Conservation (phyloP, 2,797 vertebrate genomes). For the Mycteria americana region DNA sequence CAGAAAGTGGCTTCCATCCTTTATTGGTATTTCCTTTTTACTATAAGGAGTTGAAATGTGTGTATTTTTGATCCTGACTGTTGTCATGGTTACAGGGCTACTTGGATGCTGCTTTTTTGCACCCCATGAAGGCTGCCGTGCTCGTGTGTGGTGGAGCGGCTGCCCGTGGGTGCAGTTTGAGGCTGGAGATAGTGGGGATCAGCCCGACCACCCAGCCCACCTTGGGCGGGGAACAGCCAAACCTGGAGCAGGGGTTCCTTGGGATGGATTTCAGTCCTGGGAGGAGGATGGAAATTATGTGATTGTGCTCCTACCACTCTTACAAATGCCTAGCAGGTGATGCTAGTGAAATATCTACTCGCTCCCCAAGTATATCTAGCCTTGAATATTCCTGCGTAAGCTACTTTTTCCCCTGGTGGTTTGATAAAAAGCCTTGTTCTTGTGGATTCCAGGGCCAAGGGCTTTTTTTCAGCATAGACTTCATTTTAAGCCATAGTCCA, state of each 20-base stretch:
- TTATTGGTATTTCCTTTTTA: conserved; percentile 35
- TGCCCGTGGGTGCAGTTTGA: background rate
- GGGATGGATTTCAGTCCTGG: background rate
- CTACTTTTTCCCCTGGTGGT: background rate
- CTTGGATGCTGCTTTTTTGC: conserved; percentile 16
- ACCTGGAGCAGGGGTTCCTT: background rate
- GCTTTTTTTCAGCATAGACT: background rate
- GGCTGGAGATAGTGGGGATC: background rate
- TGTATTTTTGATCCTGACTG: conserved; percentile 30
- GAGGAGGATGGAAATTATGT: background rate
- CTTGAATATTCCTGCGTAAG: background rate
- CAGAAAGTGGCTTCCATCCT: conserved; percentile 1
- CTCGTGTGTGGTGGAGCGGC: background rate
- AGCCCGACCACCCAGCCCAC: background rate
- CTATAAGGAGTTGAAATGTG: conserved; percentile 20
- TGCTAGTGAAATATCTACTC: background rate
- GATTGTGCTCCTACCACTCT: background rate
- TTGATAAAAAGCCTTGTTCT: background rate
- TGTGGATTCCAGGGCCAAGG: background rate
- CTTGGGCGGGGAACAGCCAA: background rate
- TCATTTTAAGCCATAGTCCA: background rate
- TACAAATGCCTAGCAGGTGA: background rate
- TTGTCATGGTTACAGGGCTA: conserved; percentile 52
- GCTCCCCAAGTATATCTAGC: background rate
- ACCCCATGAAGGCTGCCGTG: background rate